phyloP scores from a whole-genome alignment of 2,797 vertebrate species.

The Scomberomorus guttatus region DNA sequence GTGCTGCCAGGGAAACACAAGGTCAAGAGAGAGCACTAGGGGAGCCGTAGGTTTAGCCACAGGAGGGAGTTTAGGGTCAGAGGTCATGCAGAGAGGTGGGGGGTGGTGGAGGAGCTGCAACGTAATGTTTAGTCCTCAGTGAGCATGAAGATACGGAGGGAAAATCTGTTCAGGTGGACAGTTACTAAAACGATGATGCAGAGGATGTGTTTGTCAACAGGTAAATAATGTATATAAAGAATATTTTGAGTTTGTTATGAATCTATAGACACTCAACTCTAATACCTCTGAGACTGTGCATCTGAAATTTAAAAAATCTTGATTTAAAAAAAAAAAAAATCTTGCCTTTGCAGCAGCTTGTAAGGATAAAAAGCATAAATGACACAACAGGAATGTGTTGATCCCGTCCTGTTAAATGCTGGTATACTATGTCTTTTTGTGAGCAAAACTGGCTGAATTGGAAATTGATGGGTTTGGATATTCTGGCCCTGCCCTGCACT shows the following conservation, averaged over 20 bases:
- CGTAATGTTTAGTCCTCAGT: slow-evolving; percentile 16
- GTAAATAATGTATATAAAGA: background rate
- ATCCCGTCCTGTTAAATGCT: slow-evolving; percentile 38
- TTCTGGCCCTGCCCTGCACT: slow-evolving; percentile 83
- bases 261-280: background rate
- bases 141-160: background rate
- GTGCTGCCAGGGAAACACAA: slow-evolving; percentile 56
- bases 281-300: background rate
- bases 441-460: slow-evolving; percentile 57
- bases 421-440: slow-evolving; percentile 22
- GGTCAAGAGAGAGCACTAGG: slow-evolving; percentile 62
- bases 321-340: no score
- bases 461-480: slow-evolving; percentile 78
- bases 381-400: background rate
- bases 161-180: slow-evolving; percentile 4
- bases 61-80: slow-evolving; percentile 51
- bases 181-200: background rate
- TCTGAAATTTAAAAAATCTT: background rate
- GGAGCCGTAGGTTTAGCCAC: slow-evolving; percentile 50
- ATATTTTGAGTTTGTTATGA: background rate
- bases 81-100: slow-evolving; percentile 41
- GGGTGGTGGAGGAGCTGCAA: slow-evolving; percentile 21
- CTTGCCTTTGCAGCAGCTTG: background rate
- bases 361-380: background rate
- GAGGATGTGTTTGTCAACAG: background rate